These are phyloP conservation scores for Riptortus pedestris DNA, from an alignment of 1,140 invertebrate genomes.

Conservation along the genomic window DNA sequence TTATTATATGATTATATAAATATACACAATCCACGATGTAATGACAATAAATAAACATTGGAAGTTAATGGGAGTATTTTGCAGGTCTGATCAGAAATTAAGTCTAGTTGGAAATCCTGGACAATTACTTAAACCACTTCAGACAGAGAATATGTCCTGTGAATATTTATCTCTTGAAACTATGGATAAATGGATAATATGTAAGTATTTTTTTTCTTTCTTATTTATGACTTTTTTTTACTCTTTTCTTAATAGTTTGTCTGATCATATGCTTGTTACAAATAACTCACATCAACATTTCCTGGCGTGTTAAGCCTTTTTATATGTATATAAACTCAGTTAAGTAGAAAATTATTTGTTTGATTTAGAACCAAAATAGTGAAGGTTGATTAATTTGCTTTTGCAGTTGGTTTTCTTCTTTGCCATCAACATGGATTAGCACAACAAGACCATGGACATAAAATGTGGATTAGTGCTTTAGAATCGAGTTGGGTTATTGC, in stretches of 20 bases:
- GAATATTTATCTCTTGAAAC: conserved; percentile 91
- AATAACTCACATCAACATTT: no score
- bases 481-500: conserved; percentile 90
- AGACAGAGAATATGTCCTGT: conserved; percentile 92
- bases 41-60: no score
- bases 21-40: no score
- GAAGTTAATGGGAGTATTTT: no score
- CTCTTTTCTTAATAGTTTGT: no score
- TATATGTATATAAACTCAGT: no score
- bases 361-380: no score
- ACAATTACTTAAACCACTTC: conserved; percentile 83
- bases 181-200: conserved; percentile 94
- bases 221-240: background rate
- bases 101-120: conserved; percentile 86
- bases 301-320: no score
- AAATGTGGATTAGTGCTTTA: conserved; percentile 83
- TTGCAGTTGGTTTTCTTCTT: conserved; percentile 73
- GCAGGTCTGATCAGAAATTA: conserved; percentile 76
- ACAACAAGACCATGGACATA: conserved; percentile 65
- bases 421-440: conserved; percentile 65
- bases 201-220: conserved; percentile 38
- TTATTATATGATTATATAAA: no score
- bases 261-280: no score
- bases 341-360: no score
- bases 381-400: no score